Evolutionary conservation across 2,797 vertebrate species (phyloP).

Genomic region (Hyperoplus lanceolatus): DNA sequence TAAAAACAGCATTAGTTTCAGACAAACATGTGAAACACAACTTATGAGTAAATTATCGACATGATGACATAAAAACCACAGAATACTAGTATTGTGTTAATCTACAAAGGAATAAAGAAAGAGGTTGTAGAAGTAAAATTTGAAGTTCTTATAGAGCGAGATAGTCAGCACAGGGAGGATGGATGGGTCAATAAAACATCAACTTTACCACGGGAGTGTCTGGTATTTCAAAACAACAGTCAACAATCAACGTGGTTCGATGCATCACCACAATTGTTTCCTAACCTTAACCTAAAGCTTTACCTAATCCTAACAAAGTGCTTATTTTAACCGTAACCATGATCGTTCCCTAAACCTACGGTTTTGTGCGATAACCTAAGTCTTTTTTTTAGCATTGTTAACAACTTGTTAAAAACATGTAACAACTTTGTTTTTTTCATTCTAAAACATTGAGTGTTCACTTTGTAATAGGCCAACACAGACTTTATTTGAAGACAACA

Average conservation of each 20-base stretch:
- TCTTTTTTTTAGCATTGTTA: not conserved
- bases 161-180: not conserved
- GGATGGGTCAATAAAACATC: not conserved
- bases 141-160: not conserved
- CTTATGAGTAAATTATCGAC: not conserved
- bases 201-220: not conserved
- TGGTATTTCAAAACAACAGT: not conserved
- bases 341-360: not conserved
- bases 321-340: not conserved
- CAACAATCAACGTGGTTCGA: not conserved
- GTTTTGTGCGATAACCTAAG: not conserved
- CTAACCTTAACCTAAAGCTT: not conserved
- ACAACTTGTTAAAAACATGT: not conserved
- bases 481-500: constrained; percentile 16
- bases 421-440: constrained; percentile 6
- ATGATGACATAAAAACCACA: not conserved
- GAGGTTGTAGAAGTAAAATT: not conserved
- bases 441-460: constrained; percentile 5
- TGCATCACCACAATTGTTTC: not conserved
- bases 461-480: not conserved
- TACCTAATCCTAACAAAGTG: not conserved
- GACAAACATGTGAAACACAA: not conserved
- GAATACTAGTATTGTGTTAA: not conserved
- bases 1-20: constrained; percentile 1
- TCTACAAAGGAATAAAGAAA: not conserved